phyloP scores from a whole-genome alignment of 2,888 invertebrate genomes.

The Pecten maximus region DNA sequence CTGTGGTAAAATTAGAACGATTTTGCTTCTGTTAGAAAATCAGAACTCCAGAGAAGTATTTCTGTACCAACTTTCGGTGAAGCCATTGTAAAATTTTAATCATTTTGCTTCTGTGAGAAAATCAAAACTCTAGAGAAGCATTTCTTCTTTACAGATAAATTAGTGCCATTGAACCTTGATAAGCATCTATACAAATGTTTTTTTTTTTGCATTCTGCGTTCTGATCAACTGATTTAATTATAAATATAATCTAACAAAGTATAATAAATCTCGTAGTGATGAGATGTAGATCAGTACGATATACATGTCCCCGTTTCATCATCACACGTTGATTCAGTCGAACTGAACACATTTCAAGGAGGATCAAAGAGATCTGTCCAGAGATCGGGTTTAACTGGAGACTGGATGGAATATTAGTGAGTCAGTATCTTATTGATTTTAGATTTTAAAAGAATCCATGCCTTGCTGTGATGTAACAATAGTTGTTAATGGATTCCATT shows the following conservation, averaged over 20 bases:
- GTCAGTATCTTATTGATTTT: conserved; percentile 6
- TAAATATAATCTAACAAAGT: not conserved
- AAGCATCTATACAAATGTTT: not conserved
- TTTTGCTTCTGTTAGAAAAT: no score
- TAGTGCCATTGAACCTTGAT: no score
- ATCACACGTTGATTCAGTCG: not conserved
- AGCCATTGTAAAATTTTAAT: no score
- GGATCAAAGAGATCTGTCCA: not conserved
- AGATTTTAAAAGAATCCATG: not conserved
- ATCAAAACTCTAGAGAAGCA: no score
- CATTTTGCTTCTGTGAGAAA: no score
- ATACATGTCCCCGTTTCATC: not conserved
- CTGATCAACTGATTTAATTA: not conserved
- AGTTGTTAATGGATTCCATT: not conserved
- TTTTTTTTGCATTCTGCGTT: not conserved
- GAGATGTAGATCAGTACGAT: not conserved
- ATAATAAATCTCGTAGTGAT: not conserved
- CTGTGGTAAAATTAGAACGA: no score
- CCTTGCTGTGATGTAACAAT: not conserved
- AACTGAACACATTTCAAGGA: not conserved
- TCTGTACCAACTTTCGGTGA: no score
- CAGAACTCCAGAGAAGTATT: no score
- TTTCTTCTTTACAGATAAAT: no score
- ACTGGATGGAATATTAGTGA: not conserved
- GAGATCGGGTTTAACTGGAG: not conserved